Percentiles rank a stretch among this genome's conserved stretches.
phyloP scores from a whole-genome alignment of 2,113 vertebrate genomes.

The Marmota flaviventris region DNA sequence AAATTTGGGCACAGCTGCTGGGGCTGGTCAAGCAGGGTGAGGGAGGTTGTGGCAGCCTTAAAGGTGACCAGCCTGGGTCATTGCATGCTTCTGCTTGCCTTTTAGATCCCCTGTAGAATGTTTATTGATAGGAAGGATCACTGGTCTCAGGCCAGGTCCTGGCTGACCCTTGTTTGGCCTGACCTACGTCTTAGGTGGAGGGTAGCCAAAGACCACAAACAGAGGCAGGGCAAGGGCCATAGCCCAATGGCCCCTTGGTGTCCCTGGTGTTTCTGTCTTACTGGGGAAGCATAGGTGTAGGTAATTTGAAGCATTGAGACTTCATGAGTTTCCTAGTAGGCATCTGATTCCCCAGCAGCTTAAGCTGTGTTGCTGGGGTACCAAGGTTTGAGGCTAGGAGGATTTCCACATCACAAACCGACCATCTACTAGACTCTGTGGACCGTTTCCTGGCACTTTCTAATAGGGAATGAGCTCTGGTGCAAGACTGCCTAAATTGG shows the following conservation, averaged over 20 bases:
- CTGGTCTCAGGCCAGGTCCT: background rate
- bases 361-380: background rate
- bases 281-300: background rate
- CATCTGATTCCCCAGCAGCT: background rate
- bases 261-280: rapidly evolving
- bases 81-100: background rate
- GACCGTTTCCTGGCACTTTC: background rate
- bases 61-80: too few relatives aligned
- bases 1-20: too few relatives aligned
- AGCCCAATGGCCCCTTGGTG: background rate
- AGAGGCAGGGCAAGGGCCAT: background rate
- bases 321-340: background rate
- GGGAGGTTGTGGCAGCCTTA: background rate
- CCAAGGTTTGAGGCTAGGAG: background rate
- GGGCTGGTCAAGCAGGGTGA: background rate
- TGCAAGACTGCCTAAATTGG: background rate
- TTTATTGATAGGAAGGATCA: background rate
- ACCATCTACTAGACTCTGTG: too few relatives aligned
- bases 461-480: background rate
- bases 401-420: background rate
- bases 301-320: background rate
- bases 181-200: background rate
- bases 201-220: background rate
- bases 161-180: background rate
- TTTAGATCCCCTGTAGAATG: background rate